A percentile compares a stretch with the other conserved stretches of the same genome.
phyloP scores from a whole-genome alignment of 2,888 invertebrate genomes.

The Tetropium fuscum region DNA sequence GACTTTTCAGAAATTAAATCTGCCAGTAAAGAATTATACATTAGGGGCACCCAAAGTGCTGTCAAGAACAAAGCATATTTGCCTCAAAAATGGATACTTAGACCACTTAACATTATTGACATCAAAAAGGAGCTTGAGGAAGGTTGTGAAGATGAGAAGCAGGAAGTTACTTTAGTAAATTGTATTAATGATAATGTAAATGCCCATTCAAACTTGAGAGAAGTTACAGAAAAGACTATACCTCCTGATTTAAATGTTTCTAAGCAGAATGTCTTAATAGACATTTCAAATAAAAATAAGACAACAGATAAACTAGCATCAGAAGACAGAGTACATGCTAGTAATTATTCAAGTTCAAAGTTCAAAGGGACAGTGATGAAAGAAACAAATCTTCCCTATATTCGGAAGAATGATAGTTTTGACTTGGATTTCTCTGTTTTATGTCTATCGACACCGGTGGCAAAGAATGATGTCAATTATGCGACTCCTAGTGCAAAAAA shows the following conservation, averaged over 20 bases:
- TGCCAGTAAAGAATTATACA: constrained; percentile 2
- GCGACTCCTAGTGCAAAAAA: neutral
- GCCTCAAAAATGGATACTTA: constrained; percentile 29
- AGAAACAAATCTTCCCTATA: constrained; percentile 26
- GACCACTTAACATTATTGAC: constrained; percentile 33
- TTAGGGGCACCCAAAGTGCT: constrained; percentile 26
- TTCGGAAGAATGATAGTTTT: constrained; percentile 45
- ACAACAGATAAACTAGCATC: neutral
- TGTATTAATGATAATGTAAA: neutral
- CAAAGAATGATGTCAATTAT: constrained; percentile 10
- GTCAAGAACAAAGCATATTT: constrained; percentile 17
- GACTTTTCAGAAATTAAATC: constrained; percentile 27
- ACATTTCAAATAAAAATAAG: neutral
- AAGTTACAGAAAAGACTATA: neutral
- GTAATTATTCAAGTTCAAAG: too few species aligned
- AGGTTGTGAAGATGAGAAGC: neutral
- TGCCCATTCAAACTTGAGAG: too few species aligned
- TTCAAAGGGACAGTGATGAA: constrained; percentile 25
- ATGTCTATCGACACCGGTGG: constrained; percentile 37
- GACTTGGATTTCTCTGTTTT: constrained; percentile 42
- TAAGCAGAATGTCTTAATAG: neutral
- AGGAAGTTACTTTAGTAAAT: neutral
- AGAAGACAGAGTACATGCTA: too few species aligned
- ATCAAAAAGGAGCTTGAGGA: constrained; percentile 36
- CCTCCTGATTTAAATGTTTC: neutral